These are phyloP conservation scores for Percopsis omiscomaycus DNA, from an alignment of 2,797 vertebrate genomes.

Conservation along the genomic window DNA sequence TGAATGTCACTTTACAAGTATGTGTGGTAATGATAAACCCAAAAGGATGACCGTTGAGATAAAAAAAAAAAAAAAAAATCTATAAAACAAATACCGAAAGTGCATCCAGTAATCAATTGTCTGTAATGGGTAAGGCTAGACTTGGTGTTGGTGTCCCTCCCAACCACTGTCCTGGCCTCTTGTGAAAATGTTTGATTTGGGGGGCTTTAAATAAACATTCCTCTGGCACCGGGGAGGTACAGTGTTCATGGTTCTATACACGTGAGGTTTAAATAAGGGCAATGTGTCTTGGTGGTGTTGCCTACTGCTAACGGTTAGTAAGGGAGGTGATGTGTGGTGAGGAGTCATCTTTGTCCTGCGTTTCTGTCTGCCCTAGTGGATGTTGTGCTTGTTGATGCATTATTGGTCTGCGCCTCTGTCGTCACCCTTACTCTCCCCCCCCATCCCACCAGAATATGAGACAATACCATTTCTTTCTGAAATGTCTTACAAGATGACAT, in stretches of 20 bases:
- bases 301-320: constrained; percentile 16
- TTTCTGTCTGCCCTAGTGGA: constrained; percentile 50
- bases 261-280: constrained; percentile 14
- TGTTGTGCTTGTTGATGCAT: constrained; percentile 50
- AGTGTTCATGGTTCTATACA: constrained; percentile 31
- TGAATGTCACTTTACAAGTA: constrained; percentile 52
- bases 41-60: constrained; percentile 9
- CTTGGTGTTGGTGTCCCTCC: constrained; percentile 61
- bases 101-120: constrained; percentile 64
- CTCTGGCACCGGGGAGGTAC: constrained; percentile 36
- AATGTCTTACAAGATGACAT: constrained; percentile 68
- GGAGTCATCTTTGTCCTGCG: constrained; percentile 35
- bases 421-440: constrained; percentile 32
- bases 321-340: constrained; percentile 40
- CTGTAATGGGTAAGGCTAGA: constrained; percentile 69
- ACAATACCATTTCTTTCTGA: constrained; percentile 56
- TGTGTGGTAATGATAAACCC: constrained; percentile 33
- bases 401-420: constrained; percentile 29
- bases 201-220: constrained; percentile 22
- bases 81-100: constrained; percentile 68
- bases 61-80: constrained; percentile 18
- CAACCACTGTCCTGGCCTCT: constrained; percentile 46
- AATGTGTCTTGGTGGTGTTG: constrained; percentile 31
- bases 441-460: constrained; percentile 44
- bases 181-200: constrained; percentile 41